phyloP scores from a whole-genome alignment of 2,797 vertebrate genomes.

The Alauda arvensis region DNA sequence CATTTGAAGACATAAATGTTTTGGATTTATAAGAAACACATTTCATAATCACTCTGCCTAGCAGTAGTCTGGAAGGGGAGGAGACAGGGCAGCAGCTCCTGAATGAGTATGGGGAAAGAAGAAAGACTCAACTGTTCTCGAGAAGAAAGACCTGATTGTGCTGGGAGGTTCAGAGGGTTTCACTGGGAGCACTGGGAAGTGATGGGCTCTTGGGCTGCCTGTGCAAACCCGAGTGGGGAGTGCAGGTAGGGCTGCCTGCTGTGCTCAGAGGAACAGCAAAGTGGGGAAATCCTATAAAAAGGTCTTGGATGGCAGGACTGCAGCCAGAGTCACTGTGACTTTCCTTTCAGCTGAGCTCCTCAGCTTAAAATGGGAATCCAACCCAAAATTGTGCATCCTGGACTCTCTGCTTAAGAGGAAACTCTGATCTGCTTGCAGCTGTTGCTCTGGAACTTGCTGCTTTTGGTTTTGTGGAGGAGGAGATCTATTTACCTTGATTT shows the following conservation, averaged over 20 bases:
- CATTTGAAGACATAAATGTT: constrained; percentile 58
- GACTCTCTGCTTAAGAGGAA: background rate
- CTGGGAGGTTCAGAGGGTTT: constrained; percentile 35
- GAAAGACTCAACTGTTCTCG: constrained; percentile 43
- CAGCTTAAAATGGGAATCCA: background rate
- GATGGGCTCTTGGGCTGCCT: background rate
- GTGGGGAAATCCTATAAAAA: background rate
- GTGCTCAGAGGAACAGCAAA: background rate
- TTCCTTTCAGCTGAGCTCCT: background rate
- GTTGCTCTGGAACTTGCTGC: background rate
- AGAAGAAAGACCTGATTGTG: constrained; percentile 45
- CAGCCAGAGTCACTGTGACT: background rate
- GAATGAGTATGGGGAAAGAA: constrained; percentile 36
- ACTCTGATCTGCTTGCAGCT: background rate
- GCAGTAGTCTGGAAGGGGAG: constrained; percentile 51
- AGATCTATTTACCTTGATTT: background rate
- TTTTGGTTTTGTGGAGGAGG: background rate
- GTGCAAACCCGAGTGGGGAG: background rate
- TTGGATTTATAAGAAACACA: constrained; percentile 66
- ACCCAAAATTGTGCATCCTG: background rate
- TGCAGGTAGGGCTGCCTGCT: constrained; percentile 22
- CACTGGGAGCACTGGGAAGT: constrained; percentile 28
- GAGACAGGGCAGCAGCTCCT: constrained; percentile 39
- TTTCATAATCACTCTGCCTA: constrained; percentile 53
- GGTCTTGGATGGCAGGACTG: background rate